Evolutionary conservation across 2,797 vertebrate genomes (phyloP), one percentile per base, ranked within the genome.

Genomic region (Benthosema pterotum): DNA sequence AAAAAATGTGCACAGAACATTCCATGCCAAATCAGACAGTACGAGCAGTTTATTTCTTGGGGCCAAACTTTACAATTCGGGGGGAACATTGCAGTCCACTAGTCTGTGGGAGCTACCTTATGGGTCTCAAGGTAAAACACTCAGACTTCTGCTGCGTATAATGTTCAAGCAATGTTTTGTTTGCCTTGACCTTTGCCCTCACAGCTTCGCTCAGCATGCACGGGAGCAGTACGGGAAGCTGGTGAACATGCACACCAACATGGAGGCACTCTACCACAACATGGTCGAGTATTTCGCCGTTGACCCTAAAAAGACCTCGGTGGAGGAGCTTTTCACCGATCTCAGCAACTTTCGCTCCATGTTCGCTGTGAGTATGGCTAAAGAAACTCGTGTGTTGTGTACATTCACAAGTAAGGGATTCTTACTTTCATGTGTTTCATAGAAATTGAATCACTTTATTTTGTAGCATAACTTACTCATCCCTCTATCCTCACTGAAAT

Each of bases 251-350:
- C 94, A 96, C 63, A 77, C 89, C 77, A 98, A 93, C 74, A 98
- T 98, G 96, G 93, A 93, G 74, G 92, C 91, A 0, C 87, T 95
- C 5, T 98, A 94, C 87, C 93, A 92, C 72, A 95, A 91, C 3
- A 47, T 95, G 69, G 88, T 98, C 91, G 85, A 85, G 19, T 99
- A 94, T 87, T 99, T 94, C 50, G 93, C 94, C 2, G 62, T 97
- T 11, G 95, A 99, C 81, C 74, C 93, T 57, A 99, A 98, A 92
- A 99, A 99, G 85, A 94, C 95, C 11, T 97, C 95, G 0, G 92
- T 98, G 69, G 96, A 99, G 73, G 97, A 99, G 67, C 91, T 99
- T 67, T 95, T 99, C 74, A 95, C 90, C 0, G 96, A 99, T 77
- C 86, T 99, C 78, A 96, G 92, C 91, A 98, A 96, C 92, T 99